phyloP scores from a whole-genome alignment of 92 coral and sea anemone genomes.

The Chrysogorgia sp. region DNA sequence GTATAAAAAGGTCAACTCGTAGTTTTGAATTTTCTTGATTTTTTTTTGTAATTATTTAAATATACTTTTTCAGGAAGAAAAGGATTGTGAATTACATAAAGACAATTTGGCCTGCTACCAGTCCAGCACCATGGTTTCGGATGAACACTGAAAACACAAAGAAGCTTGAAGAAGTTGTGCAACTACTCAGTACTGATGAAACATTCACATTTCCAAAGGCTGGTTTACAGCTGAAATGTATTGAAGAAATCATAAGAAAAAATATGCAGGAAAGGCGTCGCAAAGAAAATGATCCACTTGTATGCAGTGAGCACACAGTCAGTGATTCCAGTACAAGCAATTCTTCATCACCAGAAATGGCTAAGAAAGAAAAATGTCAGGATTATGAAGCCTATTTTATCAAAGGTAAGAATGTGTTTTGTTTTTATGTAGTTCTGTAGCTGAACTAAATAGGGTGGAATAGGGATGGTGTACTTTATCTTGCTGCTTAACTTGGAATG shows the following conservation, averaged over 20 bases:
- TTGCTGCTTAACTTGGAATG: too few species aligned
- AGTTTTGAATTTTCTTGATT: neutral
- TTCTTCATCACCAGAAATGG: too few species aligned
- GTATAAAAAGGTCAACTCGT: conserved; percentile 2
- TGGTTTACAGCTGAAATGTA: conserved; percentile 32
- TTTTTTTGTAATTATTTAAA: neutral
- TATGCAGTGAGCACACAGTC: too few species aligned
- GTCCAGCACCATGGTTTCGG: conserved; percentile 56
- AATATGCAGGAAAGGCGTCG: conserved; percentile 61
- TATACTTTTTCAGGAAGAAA: conserved; percentile 45
- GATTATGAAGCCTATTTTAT: too few species aligned
- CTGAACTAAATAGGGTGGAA: too few species aligned
- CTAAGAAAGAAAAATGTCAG: too few species aligned
- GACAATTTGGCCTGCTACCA: conserved; percentile 49
- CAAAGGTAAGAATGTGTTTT: too few species aligned
- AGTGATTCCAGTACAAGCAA: too few species aligned
- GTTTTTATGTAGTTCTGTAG: too few species aligned
- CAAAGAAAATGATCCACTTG: conserved; percentile 36
- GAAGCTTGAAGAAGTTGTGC: conserved; percentile 44
- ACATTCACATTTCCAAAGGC: conserved; percentile 46
- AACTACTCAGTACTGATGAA: conserved; percentile 30
- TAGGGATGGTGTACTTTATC: too few species aligned
- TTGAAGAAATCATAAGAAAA: conserved; percentile 47
- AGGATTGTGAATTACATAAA: conserved; percentile 56
- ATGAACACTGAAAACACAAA: conserved; percentile 48